Evolutionary conservation across 1,140 invertebrate species (phyloP).

Genomic region (Geopemphigus sp.): DNA sequence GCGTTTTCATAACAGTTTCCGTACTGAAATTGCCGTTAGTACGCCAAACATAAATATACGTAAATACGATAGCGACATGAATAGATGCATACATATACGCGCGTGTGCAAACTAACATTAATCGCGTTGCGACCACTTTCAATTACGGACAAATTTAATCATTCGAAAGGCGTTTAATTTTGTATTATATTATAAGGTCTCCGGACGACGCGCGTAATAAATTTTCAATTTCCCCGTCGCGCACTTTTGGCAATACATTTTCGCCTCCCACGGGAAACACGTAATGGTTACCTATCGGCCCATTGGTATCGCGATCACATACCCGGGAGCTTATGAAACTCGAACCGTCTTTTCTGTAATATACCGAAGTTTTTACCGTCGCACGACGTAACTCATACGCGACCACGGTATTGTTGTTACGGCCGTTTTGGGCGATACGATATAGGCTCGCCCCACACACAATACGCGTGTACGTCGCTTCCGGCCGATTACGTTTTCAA

Average conservation of each 20-base stretch:
- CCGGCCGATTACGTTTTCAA: too few species aligned
- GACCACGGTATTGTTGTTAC: neutral
- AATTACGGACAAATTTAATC: neutral
- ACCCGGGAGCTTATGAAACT: constrained; percentile 3
- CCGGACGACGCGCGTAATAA: neutral
- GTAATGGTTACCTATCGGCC: neutral
- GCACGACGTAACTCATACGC: neutral
- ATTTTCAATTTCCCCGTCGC: constrained; percentile 25
- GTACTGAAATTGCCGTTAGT: too few species aligned
- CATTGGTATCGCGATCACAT: constrained; percentile 3
- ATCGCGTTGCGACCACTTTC: too few species aligned
- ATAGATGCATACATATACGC: too few species aligned
- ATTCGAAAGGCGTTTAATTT: neutral
- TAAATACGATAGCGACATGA: too few species aligned
- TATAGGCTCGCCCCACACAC: too few species aligned
- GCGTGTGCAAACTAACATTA: too few species aligned
- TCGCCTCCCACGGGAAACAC: neutral
- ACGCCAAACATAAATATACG: too few species aligned
- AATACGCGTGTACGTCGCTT: too few species aligned
- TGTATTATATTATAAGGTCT: neutral
- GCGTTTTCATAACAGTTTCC: too few species aligned
- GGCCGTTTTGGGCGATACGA: neutral
- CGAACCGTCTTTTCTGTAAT: neutral
- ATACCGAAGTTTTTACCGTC: neutral
- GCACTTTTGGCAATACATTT: neutral